Conservation (phyloP, 2,888 invertebrate species). For the Phortica magna region DNA sequence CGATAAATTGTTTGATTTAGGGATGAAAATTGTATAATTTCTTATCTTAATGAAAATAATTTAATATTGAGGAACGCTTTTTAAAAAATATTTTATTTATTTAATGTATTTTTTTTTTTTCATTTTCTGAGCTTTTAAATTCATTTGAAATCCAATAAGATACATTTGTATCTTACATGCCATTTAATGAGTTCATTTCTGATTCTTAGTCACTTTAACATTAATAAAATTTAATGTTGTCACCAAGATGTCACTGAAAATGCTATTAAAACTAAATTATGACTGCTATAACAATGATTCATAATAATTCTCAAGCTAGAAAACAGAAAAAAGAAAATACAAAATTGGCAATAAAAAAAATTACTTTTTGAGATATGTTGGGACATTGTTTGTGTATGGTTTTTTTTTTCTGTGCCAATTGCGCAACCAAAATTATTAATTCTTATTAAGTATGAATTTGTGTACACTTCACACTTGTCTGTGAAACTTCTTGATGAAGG, state of each 20-base stretch:
- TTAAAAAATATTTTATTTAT: too few species aligned
- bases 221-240: constrained; percentile 67
- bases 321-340: constrained; percentile 33
- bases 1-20: too few species aligned
- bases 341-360: constrained; percentile 40
- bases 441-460: constrained; percentile 50
- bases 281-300: constrained; percentile 70
- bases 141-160: constrained; percentile 38
- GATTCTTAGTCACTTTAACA: constrained; percentile 44
- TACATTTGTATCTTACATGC: not conserved
- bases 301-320: constrained; percentile 42
- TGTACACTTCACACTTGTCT: not conserved
- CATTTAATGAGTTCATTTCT: constrained; percentile 63
- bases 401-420: constrained; percentile 51
- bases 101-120: too few species aligned
- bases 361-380: constrained; percentile 36
- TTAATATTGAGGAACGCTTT: too few species aligned
- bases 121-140: too few species aligned
- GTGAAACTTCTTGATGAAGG: not conserved
- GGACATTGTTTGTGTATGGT: constrained; percentile 58
- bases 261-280: constrained; percentile 71
- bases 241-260: constrained; percentile 70
- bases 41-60: too few species aligned
- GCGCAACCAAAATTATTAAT: constrained; percentile 57
- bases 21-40: too few species aligned